Evolutionary conservation across 2,113 vertebrate species (phyloP), one percentile per base, ranked within the genome.

Genomic region (Hirundichthys speculiger): DNA sequence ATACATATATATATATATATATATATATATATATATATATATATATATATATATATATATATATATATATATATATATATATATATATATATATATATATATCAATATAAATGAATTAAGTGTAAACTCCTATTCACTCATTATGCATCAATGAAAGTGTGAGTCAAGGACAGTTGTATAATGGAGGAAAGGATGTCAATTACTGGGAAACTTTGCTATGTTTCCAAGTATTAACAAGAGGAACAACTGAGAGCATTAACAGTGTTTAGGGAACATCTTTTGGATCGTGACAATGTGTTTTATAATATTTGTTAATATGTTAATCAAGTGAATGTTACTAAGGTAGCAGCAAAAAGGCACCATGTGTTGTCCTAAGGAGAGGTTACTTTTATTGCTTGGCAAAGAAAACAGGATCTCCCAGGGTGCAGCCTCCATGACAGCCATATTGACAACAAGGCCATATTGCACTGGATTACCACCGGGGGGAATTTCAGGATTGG

Each of bases 231-330:
- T 54, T 64, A 48, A 18, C 46, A 59, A 71, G 64, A 69, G 68
- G 79, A 79, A 76, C 24, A 56, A 46, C 8, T 63, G 10, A 60
- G 16, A 58, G 51, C 43, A 50, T 10, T 48, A 46, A 46, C 54
- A 57, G 8, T 25, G 52, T 20, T 48, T 48, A 43, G 38, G 13
- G 9, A 63, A 65, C 40, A 1, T 24, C 13, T 18, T 24, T 71
- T 59, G 46, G 41, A 50, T 16, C 2, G 21, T 72, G 46, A 71
- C 41, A 58, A 25, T 22, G n/a, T 55, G 54, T 75, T 87, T 85
- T 86, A 77, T 49, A 73, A 80, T 87, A 69, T 85, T 90, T 89
- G 82, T 71, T 69, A 63, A 58, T 51, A 64, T 0, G 2, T 2
- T 13, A 45, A 20, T 39, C 3, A 1, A 40, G 19, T 14, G 38